Evolutionary conservation across 2,888 invertebrate species (phyloP).

Genomic region (Chymomyza fuscimana): DNA sequence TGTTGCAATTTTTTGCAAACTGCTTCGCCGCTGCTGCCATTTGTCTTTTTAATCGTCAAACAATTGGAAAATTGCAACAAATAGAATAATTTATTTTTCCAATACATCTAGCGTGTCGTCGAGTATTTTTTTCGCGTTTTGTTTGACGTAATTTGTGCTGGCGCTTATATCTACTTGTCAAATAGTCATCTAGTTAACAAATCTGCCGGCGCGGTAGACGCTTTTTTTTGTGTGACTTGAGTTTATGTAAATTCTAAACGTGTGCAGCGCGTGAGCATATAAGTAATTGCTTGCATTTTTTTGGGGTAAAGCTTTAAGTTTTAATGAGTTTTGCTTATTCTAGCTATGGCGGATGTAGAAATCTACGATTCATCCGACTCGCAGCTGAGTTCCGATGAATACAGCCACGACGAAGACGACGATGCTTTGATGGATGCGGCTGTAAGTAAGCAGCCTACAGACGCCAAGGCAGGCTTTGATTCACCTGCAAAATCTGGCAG

Average conservation of each 20-base stretch:
- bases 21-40: neutral
- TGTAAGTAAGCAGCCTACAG: constrained; percentile 43
- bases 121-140: neutral
- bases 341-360: constrained; percentile 53
- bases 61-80: neutral
- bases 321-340: neutral
- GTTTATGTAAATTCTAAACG: neutral
- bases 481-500: constrained; percentile 22
- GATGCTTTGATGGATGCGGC: constrained; percentile 60
- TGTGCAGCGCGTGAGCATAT: neutral
- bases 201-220: constrained; percentile 9
- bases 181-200: neutral
- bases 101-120: neutral
- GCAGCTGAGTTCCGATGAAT: constrained; percentile 64
- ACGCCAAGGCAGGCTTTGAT: neutral
- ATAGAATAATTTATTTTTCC: neutral
- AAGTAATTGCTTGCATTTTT: neutral
- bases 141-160: neutral
- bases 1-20: neutral
- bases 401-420: constrained; percentile 57
- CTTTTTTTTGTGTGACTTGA: constrained; percentile 1
- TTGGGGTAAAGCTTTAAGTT: neutral
- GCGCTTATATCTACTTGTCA: neutral
- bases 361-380: constrained; percentile 68
- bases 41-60: neutral